Evolutionary conservation across 2,888 invertebrate genomes (phyloP).

Genomic region (Agrilus biguttatus): DNA sequence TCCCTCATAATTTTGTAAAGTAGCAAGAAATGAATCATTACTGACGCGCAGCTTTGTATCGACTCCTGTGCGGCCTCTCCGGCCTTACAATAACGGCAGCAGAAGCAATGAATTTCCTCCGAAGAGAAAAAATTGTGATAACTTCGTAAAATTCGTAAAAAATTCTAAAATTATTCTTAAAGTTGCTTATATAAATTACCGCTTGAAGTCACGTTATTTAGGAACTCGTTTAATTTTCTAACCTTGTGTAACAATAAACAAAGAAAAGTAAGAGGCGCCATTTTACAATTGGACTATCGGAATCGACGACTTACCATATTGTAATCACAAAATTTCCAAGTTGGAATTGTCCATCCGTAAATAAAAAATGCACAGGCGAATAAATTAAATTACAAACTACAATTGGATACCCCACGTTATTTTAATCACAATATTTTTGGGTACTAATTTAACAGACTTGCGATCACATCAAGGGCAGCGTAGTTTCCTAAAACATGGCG

Average conservation of each 20-base stretch:
- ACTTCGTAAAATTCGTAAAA: not conserved
- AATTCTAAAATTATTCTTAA: not conserved
- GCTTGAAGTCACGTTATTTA: not conserved
- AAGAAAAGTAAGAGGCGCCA: slow-evolving; percentile 22
- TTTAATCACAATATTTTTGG: slow-evolving; percentile 33
- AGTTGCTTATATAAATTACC: not conserved
- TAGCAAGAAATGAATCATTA: too few species aligned
- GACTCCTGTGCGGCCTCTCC: too few species aligned
- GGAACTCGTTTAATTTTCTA: not conserved
- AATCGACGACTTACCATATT: slow-evolving; percentile 44
- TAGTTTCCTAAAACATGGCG: slow-evolving; percentile 38
- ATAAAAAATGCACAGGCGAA: slow-evolving; percentile 32
- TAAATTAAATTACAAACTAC: slow-evolving; percentile 30
- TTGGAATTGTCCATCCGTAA: slow-evolving; percentile 41
- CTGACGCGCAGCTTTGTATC: too few species aligned
- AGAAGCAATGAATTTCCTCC: too few species aligned
- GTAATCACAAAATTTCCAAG: slow-evolving; percentile 50
- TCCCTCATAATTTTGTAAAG: too few species aligned
- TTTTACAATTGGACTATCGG: slow-evolving; percentile 28
- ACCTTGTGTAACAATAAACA: not conserved
- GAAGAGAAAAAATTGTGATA: too few species aligned
- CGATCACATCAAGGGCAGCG: slow-evolving; percentile 31
- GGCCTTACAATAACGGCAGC: too few species aligned
- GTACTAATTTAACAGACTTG: slow-evolving; percentile 15
- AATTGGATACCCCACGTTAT: slow-evolving; percentile 41